Conservation (phyloP, 92 coral and sea anemone species). For the Palythoa grandis region DNA sequence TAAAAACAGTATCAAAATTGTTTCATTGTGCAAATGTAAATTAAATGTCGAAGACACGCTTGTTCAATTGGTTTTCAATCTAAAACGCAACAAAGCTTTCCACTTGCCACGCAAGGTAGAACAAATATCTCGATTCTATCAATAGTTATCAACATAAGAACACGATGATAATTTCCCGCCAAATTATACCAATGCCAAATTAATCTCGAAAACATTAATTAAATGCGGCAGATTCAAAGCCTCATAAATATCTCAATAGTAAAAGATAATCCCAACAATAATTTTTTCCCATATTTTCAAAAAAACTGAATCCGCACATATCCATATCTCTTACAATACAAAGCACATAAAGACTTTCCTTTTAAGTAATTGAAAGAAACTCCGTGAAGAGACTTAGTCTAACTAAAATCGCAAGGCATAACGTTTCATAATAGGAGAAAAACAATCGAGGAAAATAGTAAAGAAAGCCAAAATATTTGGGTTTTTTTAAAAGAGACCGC, state of each 20-base stretch:
- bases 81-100: slow-evolving; percentile 23
- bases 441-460: neutral
- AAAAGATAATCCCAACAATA: neutral
- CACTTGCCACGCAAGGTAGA: neutral
- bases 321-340: neutral
- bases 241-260: neutral
- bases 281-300: neutral
- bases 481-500: slow-evolving; percentile 21
- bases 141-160: neutral
- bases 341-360: neutral
- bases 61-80: neutral
- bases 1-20: neutral
- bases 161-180: slow-evolving; percentile 27
- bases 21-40: neutral
- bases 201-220: slow-evolving; percentile 28
- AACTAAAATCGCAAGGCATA: neutral
- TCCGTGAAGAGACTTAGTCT: neutral
- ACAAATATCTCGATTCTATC: slow-evolving; percentile 6
- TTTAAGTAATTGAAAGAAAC: neutral
- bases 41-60: slow-evolving; percentile 2
- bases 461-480: slow-evolving; percentile 14
- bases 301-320: neutral
- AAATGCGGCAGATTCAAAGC: slow-evolving; percentile 36
- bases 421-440: neutral
- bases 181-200: slow-evolving; percentile 18